Conservation (phyloP, 2,888 invertebrate genomes). For the Enchytraeus crypticus region DNA sequence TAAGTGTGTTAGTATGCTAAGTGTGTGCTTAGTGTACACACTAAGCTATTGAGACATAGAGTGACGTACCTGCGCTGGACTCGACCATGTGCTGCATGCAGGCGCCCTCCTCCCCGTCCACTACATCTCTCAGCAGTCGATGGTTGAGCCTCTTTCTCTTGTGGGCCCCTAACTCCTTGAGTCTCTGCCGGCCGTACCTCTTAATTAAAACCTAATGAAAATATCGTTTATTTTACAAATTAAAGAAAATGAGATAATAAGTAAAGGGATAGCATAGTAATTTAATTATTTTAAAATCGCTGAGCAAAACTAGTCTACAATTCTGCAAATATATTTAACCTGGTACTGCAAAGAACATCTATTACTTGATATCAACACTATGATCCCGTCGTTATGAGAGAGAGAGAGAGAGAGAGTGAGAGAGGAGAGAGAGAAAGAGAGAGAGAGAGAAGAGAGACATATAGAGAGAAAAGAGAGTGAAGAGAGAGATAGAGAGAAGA, state of each 20-base stretch:
- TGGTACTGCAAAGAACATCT: too few species aligned
- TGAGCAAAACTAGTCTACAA: neutral
- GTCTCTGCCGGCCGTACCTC: constrained; percentile 23
- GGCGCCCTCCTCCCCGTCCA: neutral
- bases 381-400: too few species aligned
- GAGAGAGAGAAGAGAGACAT: too few species aligned
- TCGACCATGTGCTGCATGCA: constrained; percentile 8
- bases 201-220: constrained; percentile 26
- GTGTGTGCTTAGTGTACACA: too few species aligned
- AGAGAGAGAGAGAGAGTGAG: too few species aligned
- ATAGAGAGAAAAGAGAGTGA: too few species aligned
- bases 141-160: constrained; percentile 16
- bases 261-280: neutral
- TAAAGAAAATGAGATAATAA: neutral
- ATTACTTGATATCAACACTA: too few species aligned
- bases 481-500: too few species aligned
- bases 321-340: too few species aligned
- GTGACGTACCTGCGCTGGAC: neutral
- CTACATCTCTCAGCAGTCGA: neutral
- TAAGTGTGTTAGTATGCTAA: too few species aligned
- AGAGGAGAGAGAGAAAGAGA: too few species aligned
- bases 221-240: neutral
- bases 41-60: too few species aligned
- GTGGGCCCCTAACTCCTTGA: constrained; percentile 26
- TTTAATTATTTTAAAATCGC: neutral